These are phyloP conservation scores for Telmatochromis sp. DNA, from an alignment of 2,113 vertebrate species.

Conservation along the genomic window DNA sequence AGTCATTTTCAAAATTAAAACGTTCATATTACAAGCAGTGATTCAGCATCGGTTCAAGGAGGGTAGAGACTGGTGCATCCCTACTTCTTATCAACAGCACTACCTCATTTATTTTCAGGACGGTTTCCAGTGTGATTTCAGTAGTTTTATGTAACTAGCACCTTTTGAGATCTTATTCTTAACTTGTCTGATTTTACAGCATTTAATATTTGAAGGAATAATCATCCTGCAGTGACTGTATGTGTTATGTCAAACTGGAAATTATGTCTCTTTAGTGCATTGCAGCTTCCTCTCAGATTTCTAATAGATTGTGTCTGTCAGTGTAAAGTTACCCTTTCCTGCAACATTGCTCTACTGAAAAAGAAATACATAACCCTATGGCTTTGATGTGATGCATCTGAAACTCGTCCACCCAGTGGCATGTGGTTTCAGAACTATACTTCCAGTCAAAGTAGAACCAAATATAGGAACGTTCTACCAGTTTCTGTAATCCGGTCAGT, in stretches of 20 bases:
- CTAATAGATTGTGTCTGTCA: not conserved
- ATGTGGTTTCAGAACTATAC: not conserved
- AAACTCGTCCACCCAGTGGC: not conserved
- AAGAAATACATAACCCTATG: not conserved
- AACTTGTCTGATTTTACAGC: slow-evolving; percentile 25
- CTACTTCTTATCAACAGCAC: slow-evolving; percentile 62
- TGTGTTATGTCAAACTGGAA: slow-evolving; percentile 3
- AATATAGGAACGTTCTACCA: not conserved
- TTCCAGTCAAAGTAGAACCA: not conserved
- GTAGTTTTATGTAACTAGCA: slow-evolving; percentile 37
- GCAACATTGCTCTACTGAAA: not conserved
- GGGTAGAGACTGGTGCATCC: slow-evolving; percentile 37
- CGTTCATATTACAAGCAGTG: not conserved
- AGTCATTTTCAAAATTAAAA: not conserved
- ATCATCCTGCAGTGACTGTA: slow-evolving; percentile 32
- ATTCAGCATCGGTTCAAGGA: not conserved
- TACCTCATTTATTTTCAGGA: slow-evolving; percentile 74
- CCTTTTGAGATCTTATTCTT: slow-evolving; percentile 39
- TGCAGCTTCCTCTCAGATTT: slow-evolving; percentile 10
- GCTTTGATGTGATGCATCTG: not conserved
- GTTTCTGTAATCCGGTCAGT: not conserved
- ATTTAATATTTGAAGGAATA: slow-evolving; percentile 30
- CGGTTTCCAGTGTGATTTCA: slow-evolving; percentile 37
- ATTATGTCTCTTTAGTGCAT: not conserved
- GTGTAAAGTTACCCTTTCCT: not conserved